Evolutionary conservation across 2,113 vertebrate species (phyloP).

Genomic region (Festucalex cinctus): DNA sequence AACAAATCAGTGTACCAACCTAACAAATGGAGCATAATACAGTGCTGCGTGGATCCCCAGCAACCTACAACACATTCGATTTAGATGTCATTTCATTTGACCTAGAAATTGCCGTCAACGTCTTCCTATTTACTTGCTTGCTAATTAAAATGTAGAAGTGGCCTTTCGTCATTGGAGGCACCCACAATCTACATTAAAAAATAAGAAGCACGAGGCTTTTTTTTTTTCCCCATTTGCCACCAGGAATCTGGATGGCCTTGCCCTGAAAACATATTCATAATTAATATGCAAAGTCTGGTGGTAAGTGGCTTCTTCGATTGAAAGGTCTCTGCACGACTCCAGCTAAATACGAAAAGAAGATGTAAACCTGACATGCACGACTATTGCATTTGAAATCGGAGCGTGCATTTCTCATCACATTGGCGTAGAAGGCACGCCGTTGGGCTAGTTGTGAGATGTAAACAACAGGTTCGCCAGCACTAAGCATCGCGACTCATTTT

Average conservation of each 20-base stretch:
- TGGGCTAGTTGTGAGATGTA: slow-evolving; percentile 43
- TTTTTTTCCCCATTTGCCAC: slow-evolving; percentile 61
- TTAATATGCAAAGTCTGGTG: slow-evolving; percentile 69
- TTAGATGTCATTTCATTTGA: slow-evolving; percentile 42
- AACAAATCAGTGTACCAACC: background rate
- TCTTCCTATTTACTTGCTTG: slow-evolving; percentile 66
- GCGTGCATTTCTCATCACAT: slow-evolving; percentile 68
- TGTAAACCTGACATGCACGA: slow-evolving; percentile 66
- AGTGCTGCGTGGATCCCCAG: slow-evolving; percentile 13
- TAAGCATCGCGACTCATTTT: background rate
- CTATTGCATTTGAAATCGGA: slow-evolving; percentile 73
- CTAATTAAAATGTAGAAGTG: slow-evolving; percentile 72
- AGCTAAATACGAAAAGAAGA: slow-evolving; percentile 69
- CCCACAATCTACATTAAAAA: slow-evolving; percentile 65
- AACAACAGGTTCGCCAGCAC: slow-evolving; percentile 29
- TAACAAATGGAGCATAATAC: background rate
- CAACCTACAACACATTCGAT: slow-evolving; percentile 36
- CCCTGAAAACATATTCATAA: slow-evolving; percentile 79
- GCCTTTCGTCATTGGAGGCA: slow-evolving; percentile 69
- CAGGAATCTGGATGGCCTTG: slow-evolving; percentile 73
- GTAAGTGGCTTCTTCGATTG: slow-evolving; percentile 71
- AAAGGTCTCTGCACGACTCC: slow-evolving; percentile 60
- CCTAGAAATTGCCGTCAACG: slow-evolving; percentile 54
- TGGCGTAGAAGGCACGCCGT: slow-evolving; percentile 46
- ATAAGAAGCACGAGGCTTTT: slow-evolving; percentile 66